phyloP scores from a whole-genome alignment of 2,797 vertebrate species.

The Brachyrhaphis roseni region DNA sequence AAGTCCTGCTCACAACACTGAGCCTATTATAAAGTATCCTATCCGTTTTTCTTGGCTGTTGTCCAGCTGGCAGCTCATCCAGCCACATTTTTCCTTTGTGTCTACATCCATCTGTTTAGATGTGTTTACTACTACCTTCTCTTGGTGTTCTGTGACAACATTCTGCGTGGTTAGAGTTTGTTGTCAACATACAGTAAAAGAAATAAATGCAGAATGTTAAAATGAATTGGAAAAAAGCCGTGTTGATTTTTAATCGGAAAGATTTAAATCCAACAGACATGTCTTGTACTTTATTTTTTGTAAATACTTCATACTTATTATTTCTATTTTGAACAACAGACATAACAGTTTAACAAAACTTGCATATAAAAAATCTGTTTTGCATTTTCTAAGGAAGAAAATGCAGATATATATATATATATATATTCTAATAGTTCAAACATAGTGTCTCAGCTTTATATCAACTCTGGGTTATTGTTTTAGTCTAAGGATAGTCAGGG shows the following conservation, averaged over 20 bases:
- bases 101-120: constrained; percentile 16
- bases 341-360: background rate
- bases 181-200: background rate
- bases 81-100: constrained; percentile 25
- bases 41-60: constrained; percentile 53
- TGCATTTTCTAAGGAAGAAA: background rate
- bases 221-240: background rate
- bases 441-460: background rate
- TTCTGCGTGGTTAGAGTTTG: background rate
- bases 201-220: background rate
- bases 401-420: too few relatives aligned
- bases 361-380: background rate
- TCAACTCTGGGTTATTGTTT: background rate
- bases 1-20: constrained; percentile 34
- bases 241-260: background rate
- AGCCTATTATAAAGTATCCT: constrained; percentile 43
- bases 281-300: background rate
- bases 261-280: background rate
- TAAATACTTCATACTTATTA: background rate
- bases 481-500: background rate
- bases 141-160: constrained; percentile 38
- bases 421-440: background rate
- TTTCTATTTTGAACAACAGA: background rate
- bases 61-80: constrained; percentile 36
- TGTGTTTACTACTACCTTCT: constrained; percentile 48